A percentile compares a stretch with the other conserved stretches of the same genome.
These are phyloP conservation scores for Tetragonula carbonaria DNA, from an alignment of 2,888 invertebrate genomes.

Conservation along the genomic window DNA sequence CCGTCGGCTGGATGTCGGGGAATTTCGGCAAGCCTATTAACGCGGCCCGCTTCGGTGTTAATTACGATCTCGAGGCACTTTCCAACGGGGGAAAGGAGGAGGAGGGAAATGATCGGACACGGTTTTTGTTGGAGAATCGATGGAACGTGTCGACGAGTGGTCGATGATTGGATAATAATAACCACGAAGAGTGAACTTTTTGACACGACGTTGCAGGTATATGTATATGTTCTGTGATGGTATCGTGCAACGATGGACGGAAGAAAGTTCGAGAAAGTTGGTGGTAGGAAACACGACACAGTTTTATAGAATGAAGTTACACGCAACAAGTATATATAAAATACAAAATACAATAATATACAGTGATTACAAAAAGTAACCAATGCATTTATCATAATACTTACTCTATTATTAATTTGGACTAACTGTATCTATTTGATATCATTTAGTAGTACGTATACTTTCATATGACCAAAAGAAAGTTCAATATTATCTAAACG, in stretches of 20 bases:
- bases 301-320: too few species aligned
- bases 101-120: too few species aligned
- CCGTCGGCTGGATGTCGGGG: background rate
- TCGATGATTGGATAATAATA: background rate
- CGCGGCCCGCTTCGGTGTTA: background rate
- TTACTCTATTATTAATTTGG: too few species aligned
- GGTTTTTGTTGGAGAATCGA: background rate
- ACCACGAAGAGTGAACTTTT: background rate
- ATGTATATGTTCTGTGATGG: background rate
- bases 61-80: conserved; percentile 8
- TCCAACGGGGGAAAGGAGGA: background rate
- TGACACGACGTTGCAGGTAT: background rate
- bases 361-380: too few species aligned
- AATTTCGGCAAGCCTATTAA: conserved; percentile 29
- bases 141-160: background rate
- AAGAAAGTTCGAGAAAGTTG: background rate
- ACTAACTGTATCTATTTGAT: too few species aligned
- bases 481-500: too few species aligned
- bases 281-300: background rate
- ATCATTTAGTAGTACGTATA: too few species aligned
- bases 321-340: too few species aligned
- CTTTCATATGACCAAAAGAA: too few species aligned
- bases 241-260: background rate
- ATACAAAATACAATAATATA: too few species aligned
- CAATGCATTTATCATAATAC: too few species aligned